Conservation (phyloP, 2,888 invertebrate species). For the Rhingia rostrata region DNA sequence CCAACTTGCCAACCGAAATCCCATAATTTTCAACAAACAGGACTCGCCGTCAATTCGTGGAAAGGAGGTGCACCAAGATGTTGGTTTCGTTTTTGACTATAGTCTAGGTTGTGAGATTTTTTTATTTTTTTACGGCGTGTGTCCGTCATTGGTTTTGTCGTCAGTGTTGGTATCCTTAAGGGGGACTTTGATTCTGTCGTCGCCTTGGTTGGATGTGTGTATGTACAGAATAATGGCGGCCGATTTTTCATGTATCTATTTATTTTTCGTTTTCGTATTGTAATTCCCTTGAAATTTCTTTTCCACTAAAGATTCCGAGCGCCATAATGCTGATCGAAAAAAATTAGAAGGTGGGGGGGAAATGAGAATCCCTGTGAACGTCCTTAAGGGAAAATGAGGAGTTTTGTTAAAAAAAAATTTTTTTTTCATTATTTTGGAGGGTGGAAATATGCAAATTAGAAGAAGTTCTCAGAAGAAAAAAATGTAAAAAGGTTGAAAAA, state of each 20-base stretch:
- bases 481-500: slow-evolving; percentile 3
- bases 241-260: slow-evolving; percentile 67
- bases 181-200: slow-evolving; percentile 22
- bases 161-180: slow-evolving; percentile 36
- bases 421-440: slow-evolving; percentile 41
- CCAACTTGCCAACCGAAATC: slow-evolving; percentile 68
- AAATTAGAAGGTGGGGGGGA: slow-evolving; percentile 18
- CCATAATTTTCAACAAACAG: slow-evolving; percentile 69
- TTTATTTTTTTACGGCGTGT: slow-evolving; percentile 29
- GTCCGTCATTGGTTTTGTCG: slow-evolving; percentile 40
- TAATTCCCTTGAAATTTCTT: slow-evolving; percentile 25
- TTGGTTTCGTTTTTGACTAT: slow-evolving; percentile 39
- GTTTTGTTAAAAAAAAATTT: slow-evolving; percentile 32
- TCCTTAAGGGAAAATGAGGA: slow-evolving; percentile 7
- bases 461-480: slow-evolving; percentile 20
- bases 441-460: slow-evolving; percentile 67
- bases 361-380: slow-evolving; percentile 36
- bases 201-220: slow-evolving; percentile 2
- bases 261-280: slow-evolving; percentile 37
- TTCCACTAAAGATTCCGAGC: slow-evolving; percentile 30
- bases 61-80: slow-evolving; percentile 57
- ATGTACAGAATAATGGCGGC: slow-evolving; percentile 68
- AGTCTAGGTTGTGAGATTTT: slow-evolving; percentile 31
- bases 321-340: slow-evolving; percentile 20
- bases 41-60: slow-evolving; percentile 58